These are phyloP conservation scores for Poeciliopsis prolifica DNA, from an alignment of 2,113 vertebrate genomes.

Conservation along the genomic window DNA sequence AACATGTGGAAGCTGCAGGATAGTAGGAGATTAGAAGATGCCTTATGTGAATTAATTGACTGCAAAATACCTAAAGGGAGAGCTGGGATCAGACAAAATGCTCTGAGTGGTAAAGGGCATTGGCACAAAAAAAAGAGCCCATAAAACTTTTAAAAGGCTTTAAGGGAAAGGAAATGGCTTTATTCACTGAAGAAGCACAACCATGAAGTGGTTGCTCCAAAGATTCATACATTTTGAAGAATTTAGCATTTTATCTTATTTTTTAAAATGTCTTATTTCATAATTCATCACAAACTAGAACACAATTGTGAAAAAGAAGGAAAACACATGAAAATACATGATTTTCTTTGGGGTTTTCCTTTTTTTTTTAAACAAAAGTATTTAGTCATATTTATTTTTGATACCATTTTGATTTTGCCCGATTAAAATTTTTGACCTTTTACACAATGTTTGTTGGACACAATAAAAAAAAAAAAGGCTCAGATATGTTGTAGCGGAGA, in stretches of 20 bases:
- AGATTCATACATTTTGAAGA: neutral
- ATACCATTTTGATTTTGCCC: too few species aligned
- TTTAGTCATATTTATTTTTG: neutral
- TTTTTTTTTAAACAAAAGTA: neutral
- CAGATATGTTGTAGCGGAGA: too few species aligned
- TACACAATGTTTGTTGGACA: too few species aligned
- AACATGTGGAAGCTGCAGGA: constrained; percentile 47
- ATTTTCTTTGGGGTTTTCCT: neutral
- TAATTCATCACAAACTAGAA: neutral
- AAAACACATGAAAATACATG: neutral
- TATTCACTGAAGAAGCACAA: neutral
- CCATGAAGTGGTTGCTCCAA: neutral
- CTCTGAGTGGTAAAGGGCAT: constrained; percentile 4
- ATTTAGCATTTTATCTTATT: neutral
- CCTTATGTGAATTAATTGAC: constrained; percentile 42
- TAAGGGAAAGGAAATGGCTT: neutral
- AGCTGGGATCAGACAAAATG: constrained; percentile 17
- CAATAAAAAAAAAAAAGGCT: too few species aligned
- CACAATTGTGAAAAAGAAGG: neutral
- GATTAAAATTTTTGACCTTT: too few species aligned
- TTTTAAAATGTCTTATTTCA: neutral
- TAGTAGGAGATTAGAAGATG: constrained; percentile 40
- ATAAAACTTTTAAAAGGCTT: constrained; percentile 28
- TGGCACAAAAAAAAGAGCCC: constrained; percentile 19
- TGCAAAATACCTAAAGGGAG: constrained; percentile 39